Evolutionary conservation across 1,140 invertebrate genomes (phyloP), one percentile per base, ranked within the genome.

Genomic region (Dendroctonus ponderosae): DNA sequence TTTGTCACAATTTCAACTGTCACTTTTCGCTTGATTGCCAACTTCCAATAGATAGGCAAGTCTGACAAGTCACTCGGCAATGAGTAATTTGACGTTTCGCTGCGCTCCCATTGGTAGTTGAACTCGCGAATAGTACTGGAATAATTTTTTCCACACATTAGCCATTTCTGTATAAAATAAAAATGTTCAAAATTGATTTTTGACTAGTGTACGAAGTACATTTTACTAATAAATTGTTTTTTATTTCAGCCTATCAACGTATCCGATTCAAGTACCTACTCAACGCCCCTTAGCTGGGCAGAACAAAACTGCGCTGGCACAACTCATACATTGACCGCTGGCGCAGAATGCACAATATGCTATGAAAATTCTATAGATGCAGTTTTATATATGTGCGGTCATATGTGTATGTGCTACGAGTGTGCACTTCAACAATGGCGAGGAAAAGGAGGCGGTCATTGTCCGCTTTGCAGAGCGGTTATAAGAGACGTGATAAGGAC

Each of bases 361-460:
- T 97, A 94, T 76, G 96, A 98, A 78, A 87, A 93, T 71, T 85
- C 87, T 57, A 93, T 97, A 52, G 93, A 98, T 79, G 91, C 91
- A 72, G 96, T 97, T 15, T 82, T 98, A 14, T 98, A 98, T 77
- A 94, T 91, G 82, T 99, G 96, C 79, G 96, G 96, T 44, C 96
- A 98, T 82, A 96, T 98, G 92, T 99, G 96, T 76, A 96, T 98
- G 94, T 99, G 96, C 78, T 98, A 94, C 75, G 84, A 92, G n/a
- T 98, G 96, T 81, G 95, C 95, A 3, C 85, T 92, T 11, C 90
- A 95, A 71, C 93, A 97, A 75, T 96, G 93, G 91, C 83, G 90
- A 46, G 90, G 91, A 14, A 92, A 91, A 73, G 91, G 92, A 0
- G 92, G 91, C 44, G 92, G 91, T 2, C 90, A 94, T 71, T 99